phyloP scores from a whole-genome alignment of 2,113 vertebrate genomes.

The Rhea pennata region DNA sequence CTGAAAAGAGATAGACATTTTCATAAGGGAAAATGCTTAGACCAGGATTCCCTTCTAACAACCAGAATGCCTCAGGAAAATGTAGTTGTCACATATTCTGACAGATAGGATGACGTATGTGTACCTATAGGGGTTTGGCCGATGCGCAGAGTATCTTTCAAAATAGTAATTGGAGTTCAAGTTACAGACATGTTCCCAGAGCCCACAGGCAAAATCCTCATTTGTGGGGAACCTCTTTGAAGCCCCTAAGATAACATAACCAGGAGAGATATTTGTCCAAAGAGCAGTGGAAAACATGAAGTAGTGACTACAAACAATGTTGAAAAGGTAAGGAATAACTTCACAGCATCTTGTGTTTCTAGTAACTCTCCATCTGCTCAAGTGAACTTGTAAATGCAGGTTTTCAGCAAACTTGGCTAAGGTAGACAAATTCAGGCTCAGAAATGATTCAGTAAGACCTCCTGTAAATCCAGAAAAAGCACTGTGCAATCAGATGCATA shows the following conservation, averaged over 20 bases:
- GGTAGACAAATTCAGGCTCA: neutral
- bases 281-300: fast-evolving
- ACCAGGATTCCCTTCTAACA: neutral
- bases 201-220: neutral
- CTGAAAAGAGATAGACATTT: neutral
- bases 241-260: neutral
- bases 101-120: neutral
- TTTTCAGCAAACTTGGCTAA: neutral
- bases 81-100: fast-evolving
- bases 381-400: neutral
- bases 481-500: neutral
- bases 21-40: neutral
- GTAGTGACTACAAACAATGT: fast-evolving
- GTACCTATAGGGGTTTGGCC: neutral
- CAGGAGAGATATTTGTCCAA: neutral
- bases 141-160: neutral
- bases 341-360: fast-evolving
- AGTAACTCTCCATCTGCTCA: neutral
- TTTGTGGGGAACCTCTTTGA: neutral
- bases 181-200: neutral
- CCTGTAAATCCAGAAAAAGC: neutral
- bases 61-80: neutral
- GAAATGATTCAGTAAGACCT: neutral
- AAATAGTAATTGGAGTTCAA: neutral
- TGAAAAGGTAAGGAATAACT: neutral